phyloP scores from a whole-genome alignment of 2,113 vertebrate species.

The Megatriorchis doriae region DNA sequence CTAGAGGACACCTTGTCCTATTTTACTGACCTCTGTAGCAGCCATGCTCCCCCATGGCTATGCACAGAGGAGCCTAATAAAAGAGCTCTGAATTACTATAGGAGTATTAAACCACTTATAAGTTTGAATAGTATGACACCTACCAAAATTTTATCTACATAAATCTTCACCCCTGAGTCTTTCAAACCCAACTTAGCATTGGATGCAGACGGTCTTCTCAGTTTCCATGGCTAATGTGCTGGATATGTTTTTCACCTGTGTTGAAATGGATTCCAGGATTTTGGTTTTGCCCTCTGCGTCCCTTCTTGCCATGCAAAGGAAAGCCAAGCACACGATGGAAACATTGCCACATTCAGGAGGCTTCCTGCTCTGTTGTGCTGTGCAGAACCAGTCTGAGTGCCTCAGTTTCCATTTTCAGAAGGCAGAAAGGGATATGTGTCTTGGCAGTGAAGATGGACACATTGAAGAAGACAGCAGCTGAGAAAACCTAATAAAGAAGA shows the following conservation, averaged over 20 bases:
- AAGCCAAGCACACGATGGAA: rapidly evolving
- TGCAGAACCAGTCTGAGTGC: background rate
- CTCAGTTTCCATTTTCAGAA: background rate
- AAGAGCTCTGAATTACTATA: background rate
- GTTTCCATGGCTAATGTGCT: background rate
- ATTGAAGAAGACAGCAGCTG: background rate
- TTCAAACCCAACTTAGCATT: background rate
- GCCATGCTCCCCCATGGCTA: too few species aligned
- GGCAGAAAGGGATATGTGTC: background rate
- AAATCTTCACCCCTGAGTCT: background rate
- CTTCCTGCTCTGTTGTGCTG: background rate
- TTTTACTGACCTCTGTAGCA: background rate
- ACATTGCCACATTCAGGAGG: background rate
- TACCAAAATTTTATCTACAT: background rate
- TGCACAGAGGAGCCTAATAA: background rate
- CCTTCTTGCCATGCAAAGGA: background rate
- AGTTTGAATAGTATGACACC: background rate
- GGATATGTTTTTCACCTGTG: background rate
- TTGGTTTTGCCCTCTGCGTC: rapidly evolving
- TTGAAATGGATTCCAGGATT: background rate
- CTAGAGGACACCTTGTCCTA: background rate
- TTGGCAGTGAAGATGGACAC: background rate
- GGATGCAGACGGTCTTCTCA: background rate
- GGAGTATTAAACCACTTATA: background rate
- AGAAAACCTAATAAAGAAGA: background rate